Evolutionary conservation across 2,113 vertebrate genomes (phyloP), one percentile per base, ranked within the genome.

Genomic region (Sturnus vulgaris): DNA sequence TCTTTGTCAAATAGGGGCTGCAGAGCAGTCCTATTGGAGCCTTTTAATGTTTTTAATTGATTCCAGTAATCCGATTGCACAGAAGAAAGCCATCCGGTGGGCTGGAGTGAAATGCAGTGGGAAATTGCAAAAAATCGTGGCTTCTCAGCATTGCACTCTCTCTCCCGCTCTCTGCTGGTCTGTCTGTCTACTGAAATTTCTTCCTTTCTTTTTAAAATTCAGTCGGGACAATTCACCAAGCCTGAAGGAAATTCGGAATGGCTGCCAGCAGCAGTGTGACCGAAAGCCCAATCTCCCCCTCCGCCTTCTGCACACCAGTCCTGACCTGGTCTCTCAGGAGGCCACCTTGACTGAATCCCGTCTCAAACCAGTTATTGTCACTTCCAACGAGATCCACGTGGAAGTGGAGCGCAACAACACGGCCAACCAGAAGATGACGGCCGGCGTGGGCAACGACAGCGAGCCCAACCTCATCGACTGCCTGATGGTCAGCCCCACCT

Each of bases 401-500:
- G 99, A 99, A 91, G 98, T 99, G 93, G 99, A 99, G 95, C 98
- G 98, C 64, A 99, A 98, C 98, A 99, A 99, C 98, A 98, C 99
- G 35, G 97, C 98, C 18, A 98, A 99, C 95, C 99, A 99, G 93
- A 97, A 98, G 82, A 98, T 98, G 96, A 99, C 98, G 16, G 98
- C 97, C 40, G 98, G 98, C 0, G 96, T 95, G 0, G 98, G 98
- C 88, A 98, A 98, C 2, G 98, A 99, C 98, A 99, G 99, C 5
- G 99, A 99, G 95, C 99, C 99, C 96, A 99, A 99, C 98, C 98
- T 99, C 79, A 99, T 99, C 47, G 99, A 99, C 98, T 99, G 99
- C 96, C 98, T 99, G 96, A 98, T 99, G 98, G 99, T 99, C 98
- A 99, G 99, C 97, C 99, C 99, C 1, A 98, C 99, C 37, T 98